phyloP scores from a whole-genome alignment of 2,797 vertebrate genomes.

The Champsocephalus esox region DNA sequence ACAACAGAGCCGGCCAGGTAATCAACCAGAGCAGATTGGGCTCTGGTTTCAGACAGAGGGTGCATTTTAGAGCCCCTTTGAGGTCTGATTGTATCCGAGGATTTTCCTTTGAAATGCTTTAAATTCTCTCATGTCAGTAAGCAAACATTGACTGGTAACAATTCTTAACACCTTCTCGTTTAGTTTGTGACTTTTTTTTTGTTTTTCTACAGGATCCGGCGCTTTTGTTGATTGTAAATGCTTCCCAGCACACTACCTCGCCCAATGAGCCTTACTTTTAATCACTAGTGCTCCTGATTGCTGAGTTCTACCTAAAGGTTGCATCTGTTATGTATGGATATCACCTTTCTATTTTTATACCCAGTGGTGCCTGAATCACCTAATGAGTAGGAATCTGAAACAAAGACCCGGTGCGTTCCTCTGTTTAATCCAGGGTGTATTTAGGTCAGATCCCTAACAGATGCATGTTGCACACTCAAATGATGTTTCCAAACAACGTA shows the following conservation, averaged over 20 bases:
- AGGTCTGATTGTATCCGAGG: slow-evolving; percentile 31
- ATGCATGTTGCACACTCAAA: slow-evolving; percentile 82
- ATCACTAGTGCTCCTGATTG: slow-evolving; percentile 44
- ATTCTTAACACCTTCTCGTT: slow-evolving; percentile 9
- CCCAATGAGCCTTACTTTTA: slow-evolving; percentile 46
- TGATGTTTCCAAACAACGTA: slow-evolving; percentile 85
- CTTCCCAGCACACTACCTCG: slow-evolving; percentile 36
- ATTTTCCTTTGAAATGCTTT: slow-evolving; percentile 11
- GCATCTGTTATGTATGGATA: slow-evolving; percentile 76
- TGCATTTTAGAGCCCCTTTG: slow-evolving; percentile 9
- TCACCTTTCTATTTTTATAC: slow-evolving; percentile 80
- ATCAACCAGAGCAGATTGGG: too few relatives aligned
- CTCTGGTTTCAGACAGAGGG: too few relatives aligned
- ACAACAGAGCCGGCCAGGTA: too few relatives aligned
- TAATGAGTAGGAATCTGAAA: slow-evolving; percentile 83
- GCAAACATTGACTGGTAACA: slow-evolving; percentile 8
- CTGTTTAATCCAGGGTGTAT: slow-evolving; percentile 86
- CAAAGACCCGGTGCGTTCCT: slow-evolving; percentile 78
- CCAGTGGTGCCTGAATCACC: slow-evolving; percentile 71
- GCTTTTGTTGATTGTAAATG: slow-evolving; percentile 36
- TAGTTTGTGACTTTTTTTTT: slow-evolving; percentile 34
- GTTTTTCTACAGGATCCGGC: slow-evolving; percentile 34
- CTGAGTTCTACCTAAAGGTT: slow-evolving; percentile 66
- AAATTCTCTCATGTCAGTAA: slow-evolving; percentile 16
- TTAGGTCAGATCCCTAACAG: slow-evolving; percentile 87